Evolutionary conservation across 2,113 vertebrate genomes (phyloP).

Genomic region (Dasyornis broadbenti): DNA sequence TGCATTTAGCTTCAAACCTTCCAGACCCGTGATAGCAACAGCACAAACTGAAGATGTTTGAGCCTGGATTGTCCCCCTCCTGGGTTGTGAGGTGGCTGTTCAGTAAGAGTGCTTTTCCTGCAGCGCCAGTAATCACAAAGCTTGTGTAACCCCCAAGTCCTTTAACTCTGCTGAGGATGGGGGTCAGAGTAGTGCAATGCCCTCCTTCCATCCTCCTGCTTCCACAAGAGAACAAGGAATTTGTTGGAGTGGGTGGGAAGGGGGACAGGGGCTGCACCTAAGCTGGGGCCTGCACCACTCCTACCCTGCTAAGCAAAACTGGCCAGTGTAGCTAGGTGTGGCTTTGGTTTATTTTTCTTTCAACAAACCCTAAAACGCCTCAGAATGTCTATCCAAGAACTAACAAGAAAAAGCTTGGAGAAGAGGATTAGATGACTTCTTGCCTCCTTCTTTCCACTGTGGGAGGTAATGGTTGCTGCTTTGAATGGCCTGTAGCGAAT

Average conservation of each 20-base stretch:
- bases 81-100: rapidly evolving
- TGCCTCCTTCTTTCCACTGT: neutral
- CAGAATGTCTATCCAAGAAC: neutral
- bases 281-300: rapidly evolving
- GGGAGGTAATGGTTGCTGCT: neutral
- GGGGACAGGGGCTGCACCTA: neutral
- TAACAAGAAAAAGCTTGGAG: neutral
- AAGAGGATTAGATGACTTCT: neutral
- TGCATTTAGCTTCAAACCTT: neutral
- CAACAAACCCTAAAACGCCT: neutral
- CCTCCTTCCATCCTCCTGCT: neutral
- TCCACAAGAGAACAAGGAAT: neutral
- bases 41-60: too few species aligned
- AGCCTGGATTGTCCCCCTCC: too few species aligned
- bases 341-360: neutral
- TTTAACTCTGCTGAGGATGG: neutral
- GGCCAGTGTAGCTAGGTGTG: rapidly evolving
- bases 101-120: neutral
- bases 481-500: too few species aligned
- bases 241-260: neutral
- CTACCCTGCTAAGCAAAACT: neutral
- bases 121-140: rapidly evolving
- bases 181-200: neutral
- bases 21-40: rapidly evolving
- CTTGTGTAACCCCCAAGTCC: neutral